These are phyloP conservation scores for Semibalanus balanoides DNA, from an alignment of 1,140 invertebrate species.

Conservation along the genomic window DNA sequence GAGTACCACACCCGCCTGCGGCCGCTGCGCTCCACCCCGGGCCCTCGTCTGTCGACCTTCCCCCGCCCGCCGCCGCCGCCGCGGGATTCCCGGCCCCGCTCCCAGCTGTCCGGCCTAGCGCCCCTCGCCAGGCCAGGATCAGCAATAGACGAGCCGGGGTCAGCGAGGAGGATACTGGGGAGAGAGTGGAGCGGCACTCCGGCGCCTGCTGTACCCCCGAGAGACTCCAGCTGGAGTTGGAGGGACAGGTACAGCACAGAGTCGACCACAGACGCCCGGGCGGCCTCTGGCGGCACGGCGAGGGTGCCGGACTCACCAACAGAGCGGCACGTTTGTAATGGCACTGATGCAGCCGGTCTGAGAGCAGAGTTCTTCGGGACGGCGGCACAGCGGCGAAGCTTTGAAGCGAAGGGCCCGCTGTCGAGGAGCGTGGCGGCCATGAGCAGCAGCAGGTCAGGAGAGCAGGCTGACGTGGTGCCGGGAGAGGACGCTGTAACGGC, in stretches of 20 bases:
- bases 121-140: neutral
- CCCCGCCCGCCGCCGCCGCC: too few species aligned
- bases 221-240: neutral
- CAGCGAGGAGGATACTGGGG: neutral
- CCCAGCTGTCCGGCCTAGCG: neutral
- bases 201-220: too few species aligned
- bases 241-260: neutral
- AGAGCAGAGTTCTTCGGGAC: neutral
- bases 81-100: neutral
- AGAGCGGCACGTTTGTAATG: too few species aligned
- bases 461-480: neutral
- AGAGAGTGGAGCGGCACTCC: too few species aligned
- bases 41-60: too few species aligned
- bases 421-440: neutral
- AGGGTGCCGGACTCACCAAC: too few species aligned
- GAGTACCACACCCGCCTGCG: neutral
- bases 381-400: neutral
- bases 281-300: too few species aligned
- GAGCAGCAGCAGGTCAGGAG: neutral
- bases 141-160: neutral
- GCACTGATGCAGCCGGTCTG: too few species aligned
- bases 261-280: too few species aligned
- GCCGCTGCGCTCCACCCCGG: too few species aligned
- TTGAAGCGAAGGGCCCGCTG: neutral
- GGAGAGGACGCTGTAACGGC: too few species aligned